These are phyloP conservation scores for Craterocephalus amniculus DNA, from an alignment of 2,797 vertebrate species.

Conservation along the genomic window DNA sequence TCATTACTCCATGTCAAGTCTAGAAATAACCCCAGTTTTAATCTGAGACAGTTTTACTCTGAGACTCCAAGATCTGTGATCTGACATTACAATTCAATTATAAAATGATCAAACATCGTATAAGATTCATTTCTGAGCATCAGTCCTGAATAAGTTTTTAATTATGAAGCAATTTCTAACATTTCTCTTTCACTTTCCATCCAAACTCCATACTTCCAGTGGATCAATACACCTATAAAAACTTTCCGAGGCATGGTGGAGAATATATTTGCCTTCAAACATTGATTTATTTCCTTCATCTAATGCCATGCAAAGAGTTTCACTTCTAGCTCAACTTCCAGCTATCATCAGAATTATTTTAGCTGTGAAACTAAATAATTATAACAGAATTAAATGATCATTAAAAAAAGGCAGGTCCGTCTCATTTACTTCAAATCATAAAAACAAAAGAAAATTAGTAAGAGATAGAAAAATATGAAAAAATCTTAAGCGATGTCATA, in stretches of 20 bases:
- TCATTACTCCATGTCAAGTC: constrained; percentile 31
- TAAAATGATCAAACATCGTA: constrained; percentile 28
- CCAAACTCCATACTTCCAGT: background rate
- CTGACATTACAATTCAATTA: constrained; percentile 16
- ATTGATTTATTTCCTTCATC: constrained; percentile 30
- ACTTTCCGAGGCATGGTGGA: constrained; percentile 5
- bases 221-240: constrained; percentile 28
- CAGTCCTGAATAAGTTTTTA: constrained; percentile 4
- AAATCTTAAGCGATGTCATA: constrained; percentile 57
- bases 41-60: background rate
- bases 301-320: constrained; percentile 44
- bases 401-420: constrained; percentile 18
- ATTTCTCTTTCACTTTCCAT: constrained; percentile 1
- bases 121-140: constrained; percentile 40
- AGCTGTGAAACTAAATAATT: constrained; percentile 22
- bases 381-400: background rate
- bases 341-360: constrained; percentile 7
- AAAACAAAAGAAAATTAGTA: constrained; percentile 50
- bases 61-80: constrained; percentile 4
- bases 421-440: constrained; percentile 32
- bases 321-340: constrained; percentile 7
- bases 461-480: constrained; percentile 83
- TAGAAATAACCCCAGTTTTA: background rate
- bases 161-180: background rate
- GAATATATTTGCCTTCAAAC: constrained; percentile 30